Evolutionary conservation across 2,888 invertebrate species (phyloP).

Genomic region (Archips crataeganus): DNA sequence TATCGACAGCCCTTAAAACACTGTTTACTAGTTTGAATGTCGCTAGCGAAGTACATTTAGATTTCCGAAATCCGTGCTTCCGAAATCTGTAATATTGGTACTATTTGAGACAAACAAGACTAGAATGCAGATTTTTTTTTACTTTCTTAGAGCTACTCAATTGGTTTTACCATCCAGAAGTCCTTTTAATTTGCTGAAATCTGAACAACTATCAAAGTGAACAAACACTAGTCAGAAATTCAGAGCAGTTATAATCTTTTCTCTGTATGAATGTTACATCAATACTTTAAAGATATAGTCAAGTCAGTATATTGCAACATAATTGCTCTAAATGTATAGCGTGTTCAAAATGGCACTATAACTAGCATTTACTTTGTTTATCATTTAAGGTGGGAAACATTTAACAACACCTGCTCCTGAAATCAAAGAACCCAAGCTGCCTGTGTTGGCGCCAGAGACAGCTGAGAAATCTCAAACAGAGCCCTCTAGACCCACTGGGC

Average conservation of each 20-base stretch:
- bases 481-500: slow-evolving; percentile 49
- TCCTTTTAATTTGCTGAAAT: too few relatives aligned
- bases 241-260: not conserved
- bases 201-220: too few relatives aligned
- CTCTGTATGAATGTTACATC: not conserved
- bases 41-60: too few relatives aligned
- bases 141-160: too few relatives aligned
- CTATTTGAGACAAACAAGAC: too few relatives aligned
- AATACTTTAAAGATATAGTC: not conserved
- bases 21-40: too few relatives aligned
- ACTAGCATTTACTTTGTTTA: slow-evolving; percentile 15
- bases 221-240: not conserved
- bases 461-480: slow-evolving; percentile 21
- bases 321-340: not conserved
- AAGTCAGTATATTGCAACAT: not conserved
- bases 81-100: too few relatives aligned
- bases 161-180: too few relatives aligned
- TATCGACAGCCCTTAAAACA: too few relatives aligned
- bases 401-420: slow-evolving; percentile 27
- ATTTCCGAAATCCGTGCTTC: too few relatives aligned
- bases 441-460: not conserved
- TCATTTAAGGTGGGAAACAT: slow-evolving; percentile 63
- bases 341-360: not conserved
- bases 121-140: too few relatives aligned
- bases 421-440: slow-evolving; percentile 42